Conservation (phyloP, 2,888 invertebrate genomes). For the Suillia variegata region DNA sequence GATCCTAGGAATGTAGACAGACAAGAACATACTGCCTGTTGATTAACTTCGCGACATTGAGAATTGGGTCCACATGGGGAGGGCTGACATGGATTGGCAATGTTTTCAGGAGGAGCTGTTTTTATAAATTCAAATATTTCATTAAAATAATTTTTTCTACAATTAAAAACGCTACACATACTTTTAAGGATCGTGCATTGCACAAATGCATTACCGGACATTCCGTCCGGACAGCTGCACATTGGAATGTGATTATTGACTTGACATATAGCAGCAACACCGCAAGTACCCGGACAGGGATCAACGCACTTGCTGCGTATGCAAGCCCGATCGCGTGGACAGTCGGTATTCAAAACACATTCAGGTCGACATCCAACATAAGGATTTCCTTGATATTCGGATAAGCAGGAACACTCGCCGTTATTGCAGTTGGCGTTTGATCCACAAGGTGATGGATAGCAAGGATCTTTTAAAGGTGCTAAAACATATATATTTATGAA, state of each 20-base stretch:
- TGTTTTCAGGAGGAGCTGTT: slow-evolving; percentile 36
- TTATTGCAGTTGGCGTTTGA: slow-evolving; percentile 74
- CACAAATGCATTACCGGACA: slow-evolving; percentile 74
- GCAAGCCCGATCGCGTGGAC: slow-evolving; percentile 74
- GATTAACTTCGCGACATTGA: slow-evolving; percentile 70
- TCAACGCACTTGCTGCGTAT: slow-evolving; percentile 77
- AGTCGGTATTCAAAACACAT: slow-evolving; percentile 80
- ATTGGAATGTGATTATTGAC: slow-evolving; percentile 77
- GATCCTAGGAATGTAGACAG: slow-evolving; percentile 72
- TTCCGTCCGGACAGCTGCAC: slow-evolving; percentile 72
- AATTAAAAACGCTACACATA: slow-evolving; percentile 61
- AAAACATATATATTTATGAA: slow-evolving; percentile 12
- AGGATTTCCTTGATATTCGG: slow-evolving; percentile 69
- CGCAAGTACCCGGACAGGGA: slow-evolving; percentile 80
- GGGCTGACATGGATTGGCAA: slow-evolving; percentile 68
- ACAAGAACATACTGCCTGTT: slow-evolving; percentile 76
- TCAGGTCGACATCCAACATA: slow-evolving; percentile 78
- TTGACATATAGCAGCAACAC: slow-evolving; percentile 73
- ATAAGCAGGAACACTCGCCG: slow-evolving; percentile 69
- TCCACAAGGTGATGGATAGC: slow-evolving; percentile 78
- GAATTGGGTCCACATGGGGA: slow-evolving; percentile 82
- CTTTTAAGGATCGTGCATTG: slow-evolving; percentile 66
- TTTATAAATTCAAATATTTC: slow-evolving; percentile 22
- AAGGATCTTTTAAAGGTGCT: slow-evolving; percentile 62
- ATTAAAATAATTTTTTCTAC: neutral